Conservation (phyloP, 2,888 invertebrate genomes). For the Neoitamus cyanurus region DNA sequence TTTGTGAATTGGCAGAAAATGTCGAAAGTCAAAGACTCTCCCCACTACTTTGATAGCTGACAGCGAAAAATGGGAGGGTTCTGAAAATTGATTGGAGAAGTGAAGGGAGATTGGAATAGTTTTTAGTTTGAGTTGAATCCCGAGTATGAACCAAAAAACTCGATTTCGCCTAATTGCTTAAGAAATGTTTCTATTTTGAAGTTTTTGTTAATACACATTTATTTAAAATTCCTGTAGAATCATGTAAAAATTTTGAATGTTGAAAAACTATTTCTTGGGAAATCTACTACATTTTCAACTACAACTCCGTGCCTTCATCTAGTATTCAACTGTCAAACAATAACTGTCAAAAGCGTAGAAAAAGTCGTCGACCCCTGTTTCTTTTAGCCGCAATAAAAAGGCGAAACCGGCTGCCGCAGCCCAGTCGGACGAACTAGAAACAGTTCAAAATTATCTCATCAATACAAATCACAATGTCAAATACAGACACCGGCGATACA, state of each 20-base stretch:
- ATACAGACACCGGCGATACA: slow-evolving; percentile 65
- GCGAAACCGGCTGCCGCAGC: not conserved
- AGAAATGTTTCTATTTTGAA: no score
- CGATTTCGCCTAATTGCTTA: no score
- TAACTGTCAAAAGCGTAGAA: not conserved
- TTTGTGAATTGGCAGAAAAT: slow-evolving; percentile 33
- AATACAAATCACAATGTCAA: slow-evolving; percentile 63
- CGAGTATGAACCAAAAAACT: no score
- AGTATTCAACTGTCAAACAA: not conserved
- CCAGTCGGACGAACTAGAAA: not conserved
- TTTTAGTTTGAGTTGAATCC: not conserved
- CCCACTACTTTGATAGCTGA: not conserved
- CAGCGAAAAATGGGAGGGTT: not conserved
- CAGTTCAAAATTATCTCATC: slow-evolving; percentile 63
- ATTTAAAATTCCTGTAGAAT: no score
- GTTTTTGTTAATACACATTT: no score
- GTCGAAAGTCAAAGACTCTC: not conserved
- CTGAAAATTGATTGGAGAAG: not conserved
- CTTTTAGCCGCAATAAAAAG: not conserved
- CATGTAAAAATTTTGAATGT: no score
- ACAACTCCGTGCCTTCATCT: not conserved
- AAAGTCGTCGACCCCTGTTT: not conserved
- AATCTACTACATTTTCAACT: not conserved
- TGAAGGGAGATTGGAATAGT: not conserved
- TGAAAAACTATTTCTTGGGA: not conserved